Evolutionary conservation across 2,888 invertebrate species (phyloP).

Genomic region (Atrina japonica): DNA sequence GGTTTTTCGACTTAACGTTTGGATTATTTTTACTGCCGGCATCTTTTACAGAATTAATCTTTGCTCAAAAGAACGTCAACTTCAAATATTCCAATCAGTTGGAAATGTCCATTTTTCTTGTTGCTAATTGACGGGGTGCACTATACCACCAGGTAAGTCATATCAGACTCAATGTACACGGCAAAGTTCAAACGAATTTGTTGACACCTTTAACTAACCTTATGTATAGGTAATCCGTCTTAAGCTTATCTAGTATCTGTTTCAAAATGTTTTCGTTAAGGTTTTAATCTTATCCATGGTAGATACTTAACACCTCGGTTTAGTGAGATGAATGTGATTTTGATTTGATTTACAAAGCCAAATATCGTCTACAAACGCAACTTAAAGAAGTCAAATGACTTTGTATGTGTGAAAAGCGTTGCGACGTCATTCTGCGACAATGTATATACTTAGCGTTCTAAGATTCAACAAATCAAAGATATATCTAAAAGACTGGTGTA

Average conservation of each 20-base stretch:
- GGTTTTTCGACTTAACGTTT: too few relatives aligned
- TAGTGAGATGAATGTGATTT: constrained; percentile 20
- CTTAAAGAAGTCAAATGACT: too few relatives aligned
- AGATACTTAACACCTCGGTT: constrained; percentile 36
- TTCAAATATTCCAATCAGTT: constrained; percentile 12
- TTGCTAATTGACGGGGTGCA: constrained; percentile 32
- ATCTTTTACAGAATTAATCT: constrained; percentile 18
- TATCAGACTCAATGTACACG: constrained; percentile 8
- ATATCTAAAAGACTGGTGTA: too few relatives aligned
- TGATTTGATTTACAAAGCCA: too few relatives aligned
- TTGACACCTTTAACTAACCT: constrained; percentile 31
- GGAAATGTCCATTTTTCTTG: not conserved
- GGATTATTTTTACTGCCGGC: too few relatives aligned
- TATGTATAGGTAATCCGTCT: constrained; percentile 13
- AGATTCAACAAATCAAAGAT: too few relatives aligned
- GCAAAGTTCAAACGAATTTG: constrained; percentile 25
- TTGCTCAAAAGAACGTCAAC: not conserved
- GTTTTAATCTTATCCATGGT: constrained; percentile 30
- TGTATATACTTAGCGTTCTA: too few relatives aligned
- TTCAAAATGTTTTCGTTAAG: constrained; percentile 38
- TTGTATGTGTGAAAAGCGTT: too few relatives aligned
- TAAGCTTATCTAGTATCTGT: constrained; percentile 33
- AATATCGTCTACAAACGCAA: too few relatives aligned
- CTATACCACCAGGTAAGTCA: constrained; percentile 21
- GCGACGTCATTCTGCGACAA: too few relatives aligned